Evolutionary conservation across 2,888 invertebrate genomes (phyloP).

Genomic region (Hemaris fuciformis): DNA sequence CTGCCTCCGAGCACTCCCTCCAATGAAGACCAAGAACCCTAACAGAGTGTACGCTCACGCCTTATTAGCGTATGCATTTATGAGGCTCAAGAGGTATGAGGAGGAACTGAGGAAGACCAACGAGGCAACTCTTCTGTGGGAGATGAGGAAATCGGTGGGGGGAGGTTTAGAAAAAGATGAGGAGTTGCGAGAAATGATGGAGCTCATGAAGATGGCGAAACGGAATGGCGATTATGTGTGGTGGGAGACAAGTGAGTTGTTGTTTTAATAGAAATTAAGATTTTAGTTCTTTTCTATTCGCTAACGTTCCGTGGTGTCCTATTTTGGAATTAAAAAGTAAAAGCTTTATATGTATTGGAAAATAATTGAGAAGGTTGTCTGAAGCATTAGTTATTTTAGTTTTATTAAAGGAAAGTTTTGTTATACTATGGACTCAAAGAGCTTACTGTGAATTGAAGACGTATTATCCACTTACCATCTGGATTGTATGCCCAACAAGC

Average conservation of each 20-base stretch:
- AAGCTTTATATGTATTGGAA: no score
- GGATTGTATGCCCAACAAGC: no score
- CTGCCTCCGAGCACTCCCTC: slow-evolving; percentile 78
- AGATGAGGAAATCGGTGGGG: slow-evolving; percentile 26
- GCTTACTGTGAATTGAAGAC: no score
- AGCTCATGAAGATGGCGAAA: slow-evolving; percentile 54
- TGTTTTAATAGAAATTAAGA: not conserved
- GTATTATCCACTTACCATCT: no score
- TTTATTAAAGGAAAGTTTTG: no score
- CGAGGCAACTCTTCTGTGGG: slow-evolving; percentile 41
- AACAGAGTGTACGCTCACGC: slow-evolving; percentile 58
- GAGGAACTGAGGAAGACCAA: slow-evolving; percentile 46
- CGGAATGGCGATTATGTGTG: slow-evolving; percentile 84
- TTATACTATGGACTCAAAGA: no score
- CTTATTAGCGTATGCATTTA: slow-evolving; percentile 57
- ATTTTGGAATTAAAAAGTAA: no score
- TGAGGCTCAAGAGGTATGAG: slow-evolving; percentile 54
- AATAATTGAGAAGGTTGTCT: no score
- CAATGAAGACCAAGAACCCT: slow-evolving; percentile 44
- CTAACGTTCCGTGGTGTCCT: not conserved
- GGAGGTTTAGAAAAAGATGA: slow-evolving; percentile 51
- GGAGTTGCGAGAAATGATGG: slow-evolving; percentile 49
- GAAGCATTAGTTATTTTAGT: no score
- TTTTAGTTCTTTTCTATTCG: not conserved
- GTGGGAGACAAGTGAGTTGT: slow-evolving; percentile 87